Conservation (phyloP, 2,113 vertebrate genomes). For the Neoarius graeffei region DNA sequence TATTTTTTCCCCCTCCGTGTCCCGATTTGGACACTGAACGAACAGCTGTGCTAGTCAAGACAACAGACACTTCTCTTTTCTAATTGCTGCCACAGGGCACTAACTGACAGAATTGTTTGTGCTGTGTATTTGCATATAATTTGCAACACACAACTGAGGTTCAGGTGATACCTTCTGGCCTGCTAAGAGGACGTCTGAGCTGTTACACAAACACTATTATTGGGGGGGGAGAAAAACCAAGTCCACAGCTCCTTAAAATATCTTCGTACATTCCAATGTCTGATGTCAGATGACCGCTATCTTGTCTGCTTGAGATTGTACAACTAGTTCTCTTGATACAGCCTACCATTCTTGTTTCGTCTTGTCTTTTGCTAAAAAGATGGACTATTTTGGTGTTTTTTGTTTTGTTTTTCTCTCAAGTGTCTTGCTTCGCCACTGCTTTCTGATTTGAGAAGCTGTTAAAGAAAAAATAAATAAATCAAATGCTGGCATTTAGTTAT, state of each 20-base stretch:
- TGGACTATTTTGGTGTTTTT: too few relatives aligned
- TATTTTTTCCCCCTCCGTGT: background rate
- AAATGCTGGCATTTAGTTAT: conserved; percentile 50
- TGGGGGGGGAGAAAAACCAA: conserved; percentile 36
- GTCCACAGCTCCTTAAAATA: conserved; percentile 53
- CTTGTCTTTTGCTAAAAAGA: background rate
- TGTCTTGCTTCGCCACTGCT: background rate
- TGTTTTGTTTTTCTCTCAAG: background rate
- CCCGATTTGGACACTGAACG: background rate
- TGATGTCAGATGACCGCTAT: conserved; percentile 70
- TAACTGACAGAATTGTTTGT: conserved; percentile 59
- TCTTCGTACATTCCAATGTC: conserved; percentile 23
- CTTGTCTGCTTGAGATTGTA: conserved; percentile 56
- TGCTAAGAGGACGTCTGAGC: background rate
- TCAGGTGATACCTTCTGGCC: conserved; percentile 51
- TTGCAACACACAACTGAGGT: conserved; percentile 64
- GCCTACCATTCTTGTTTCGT: conserved; percentile 49
- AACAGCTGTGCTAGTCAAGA: background rate
- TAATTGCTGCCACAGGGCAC: conserved; percentile 40
- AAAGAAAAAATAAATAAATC: background rate
- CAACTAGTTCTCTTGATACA: conserved; percentile 63
- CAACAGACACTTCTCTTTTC: conserved; percentile 48
- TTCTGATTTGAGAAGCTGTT: background rate
- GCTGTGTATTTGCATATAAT: conserved; percentile 66
- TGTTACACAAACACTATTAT: conserved; percentile 46